Conservation (phyloP, 2,797 vertebrate genomes). For the Manis pentadactyla region DNA sequence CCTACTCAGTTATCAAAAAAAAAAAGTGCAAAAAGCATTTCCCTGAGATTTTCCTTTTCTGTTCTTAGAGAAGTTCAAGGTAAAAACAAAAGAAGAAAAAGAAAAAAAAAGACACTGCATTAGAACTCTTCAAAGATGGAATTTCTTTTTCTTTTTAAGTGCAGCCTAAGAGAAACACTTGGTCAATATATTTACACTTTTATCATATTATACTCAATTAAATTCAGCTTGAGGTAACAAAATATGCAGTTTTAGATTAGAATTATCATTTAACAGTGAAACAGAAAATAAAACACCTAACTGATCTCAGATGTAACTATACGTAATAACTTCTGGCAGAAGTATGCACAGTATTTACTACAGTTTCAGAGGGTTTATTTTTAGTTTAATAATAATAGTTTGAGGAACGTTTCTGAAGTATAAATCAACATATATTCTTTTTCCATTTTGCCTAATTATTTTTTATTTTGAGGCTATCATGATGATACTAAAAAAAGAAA, state of each 20-base stretch:
- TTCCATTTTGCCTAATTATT: slow-evolving; percentile 28
- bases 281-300: slow-evolving; percentile 10
- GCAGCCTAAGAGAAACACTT: neutral
- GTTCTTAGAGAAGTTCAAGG: neutral
- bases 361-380: neutral
- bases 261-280: neutral
- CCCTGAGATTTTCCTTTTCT: neutral
- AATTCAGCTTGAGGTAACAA: neutral
- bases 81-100: neutral
- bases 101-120: neutral
- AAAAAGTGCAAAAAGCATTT: neutral
- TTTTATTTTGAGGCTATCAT: slow-evolving; percentile 57
- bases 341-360: neutral
- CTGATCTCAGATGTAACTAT: neutral
- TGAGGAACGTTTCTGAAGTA: neutral
- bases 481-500: slow-evolving; percentile 15
- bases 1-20: neutral
- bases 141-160: neutral
- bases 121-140: neutral
- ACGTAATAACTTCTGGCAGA: neutral
- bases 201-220: neutral
- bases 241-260: neutral
- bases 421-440: slow-evolving; percentile 56
- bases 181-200: neutral
- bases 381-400: slow-evolving; percentile 35